Conservation (phyloP, 2,797 vertebrate species). For the Tangara arthus region DNA sequence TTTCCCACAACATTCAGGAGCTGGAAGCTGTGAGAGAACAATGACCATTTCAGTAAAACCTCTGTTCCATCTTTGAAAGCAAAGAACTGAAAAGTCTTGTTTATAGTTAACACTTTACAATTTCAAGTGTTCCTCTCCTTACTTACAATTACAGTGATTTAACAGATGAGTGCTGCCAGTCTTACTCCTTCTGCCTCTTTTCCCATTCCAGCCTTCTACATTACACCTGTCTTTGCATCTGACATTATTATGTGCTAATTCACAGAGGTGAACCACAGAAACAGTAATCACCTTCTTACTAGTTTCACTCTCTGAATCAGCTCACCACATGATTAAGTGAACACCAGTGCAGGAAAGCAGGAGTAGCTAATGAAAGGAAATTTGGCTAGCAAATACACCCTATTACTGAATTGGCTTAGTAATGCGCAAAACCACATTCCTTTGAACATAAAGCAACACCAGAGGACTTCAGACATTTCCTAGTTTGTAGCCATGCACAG, state of each 20-base stretch:
- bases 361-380: not conserved
- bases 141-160: not conserved
- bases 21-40: not conserved
- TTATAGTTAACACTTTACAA: not conserved
- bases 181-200: not conserved
- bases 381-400: not conserved
- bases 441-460: not conserved
- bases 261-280: not conserved
- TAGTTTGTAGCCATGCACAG: fast-evolving
- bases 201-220: not conserved
- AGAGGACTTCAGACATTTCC: not conserved
- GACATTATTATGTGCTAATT: not conserved
- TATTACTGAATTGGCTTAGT: not conserved
- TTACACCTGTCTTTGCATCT: not conserved
- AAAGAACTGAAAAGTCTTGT: not conserved
- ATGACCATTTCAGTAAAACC: not conserved
- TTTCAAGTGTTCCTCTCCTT: not conserved
- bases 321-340: not conserved
- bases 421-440: not conserved
- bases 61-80: not conserved
- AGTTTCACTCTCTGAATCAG: not conserved
- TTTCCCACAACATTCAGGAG: not conserved
- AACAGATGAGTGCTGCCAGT: not conserved
- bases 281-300: not conserved
- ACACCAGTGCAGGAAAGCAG: not conserved